phyloP scores from a whole-genome alignment of 2,113 vertebrate species.

The Vidua macroura region DNA sequence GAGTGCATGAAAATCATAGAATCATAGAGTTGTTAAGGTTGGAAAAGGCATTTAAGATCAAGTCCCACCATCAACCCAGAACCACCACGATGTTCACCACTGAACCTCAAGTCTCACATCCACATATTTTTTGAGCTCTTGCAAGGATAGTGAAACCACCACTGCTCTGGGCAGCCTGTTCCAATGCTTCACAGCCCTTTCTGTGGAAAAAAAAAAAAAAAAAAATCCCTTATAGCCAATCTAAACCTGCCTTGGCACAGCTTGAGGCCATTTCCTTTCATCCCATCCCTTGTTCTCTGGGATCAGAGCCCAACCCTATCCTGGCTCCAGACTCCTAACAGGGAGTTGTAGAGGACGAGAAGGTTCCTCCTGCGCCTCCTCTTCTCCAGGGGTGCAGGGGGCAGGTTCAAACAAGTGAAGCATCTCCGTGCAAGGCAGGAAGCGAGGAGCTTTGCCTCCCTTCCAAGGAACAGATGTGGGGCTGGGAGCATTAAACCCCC shows the following conservation, averaged over 20 bases:
- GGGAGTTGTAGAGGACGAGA: fast-evolving
- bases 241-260: background rate
- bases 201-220: background rate
- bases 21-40: background rate
- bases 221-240: background rate
- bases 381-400: background rate
- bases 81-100: background rate
- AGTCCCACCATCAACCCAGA: background rate
- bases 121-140: background rate
- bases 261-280: background rate
- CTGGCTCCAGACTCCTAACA: fast-evolving
- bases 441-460: background rate
- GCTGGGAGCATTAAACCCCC: background rate
- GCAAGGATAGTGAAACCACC: background rate
- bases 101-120: background rate
- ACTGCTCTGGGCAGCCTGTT: background rate
- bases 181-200: background rate
- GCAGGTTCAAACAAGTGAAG: background rate
- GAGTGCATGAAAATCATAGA: background rate
- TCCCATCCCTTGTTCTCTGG: background rate
- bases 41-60: background rate
- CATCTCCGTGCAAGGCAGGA: background rate
- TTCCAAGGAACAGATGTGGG: fast-evolving
- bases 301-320: background rate
- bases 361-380: background rate